Conservation (phyloP, 1,140 invertebrate species). For the Lordiphosa clarofinis region DNA sequence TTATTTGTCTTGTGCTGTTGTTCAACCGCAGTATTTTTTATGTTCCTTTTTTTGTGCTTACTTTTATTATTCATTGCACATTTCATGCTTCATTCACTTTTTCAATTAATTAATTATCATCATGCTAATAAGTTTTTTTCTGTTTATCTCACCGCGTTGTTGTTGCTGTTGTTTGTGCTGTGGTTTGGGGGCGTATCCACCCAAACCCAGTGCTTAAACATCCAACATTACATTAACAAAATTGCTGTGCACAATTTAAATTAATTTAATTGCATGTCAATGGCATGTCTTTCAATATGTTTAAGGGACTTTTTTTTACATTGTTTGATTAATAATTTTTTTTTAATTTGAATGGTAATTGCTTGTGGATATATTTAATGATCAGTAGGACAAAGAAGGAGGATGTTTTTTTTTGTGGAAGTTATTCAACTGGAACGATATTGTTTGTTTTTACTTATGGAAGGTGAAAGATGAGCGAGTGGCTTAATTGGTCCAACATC, state of each 20-base stretch:
- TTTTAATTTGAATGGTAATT: constrained; percentile 25
- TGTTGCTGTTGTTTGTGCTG: constrained; percentile 8
- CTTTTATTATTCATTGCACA: constrained; percentile 71
- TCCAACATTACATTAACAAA: constrained; percentile 16
- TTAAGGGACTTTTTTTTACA: constrained; percentile 6
- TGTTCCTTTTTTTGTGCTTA: constrained; percentile 17
- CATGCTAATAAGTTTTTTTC: constrained; percentile 68
- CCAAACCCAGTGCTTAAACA: constrained; percentile 7
- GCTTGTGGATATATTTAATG: constrained; percentile 41
- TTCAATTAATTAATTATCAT: constrained; percentile 77
- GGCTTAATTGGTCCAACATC: no score
- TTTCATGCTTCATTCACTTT: constrained; percentile 75
- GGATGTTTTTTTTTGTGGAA: no score
- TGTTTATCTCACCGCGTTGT: constrained; percentile 4
- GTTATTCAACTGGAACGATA: no score
- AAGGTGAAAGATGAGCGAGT: no score
- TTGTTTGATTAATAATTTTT: constrained; percentile 19
- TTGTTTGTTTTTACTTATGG: no score
- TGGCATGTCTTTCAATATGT: constrained; percentile 53
- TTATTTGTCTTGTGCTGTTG: constrained; percentile 32
- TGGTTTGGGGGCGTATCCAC: constrained; percentile 13
- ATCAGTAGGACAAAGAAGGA: no score
- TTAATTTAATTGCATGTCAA: constrained; percentile 73
- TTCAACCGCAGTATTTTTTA: constrained; percentile 20
- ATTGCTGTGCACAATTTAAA: constrained; percentile 49